Percentiles rank a stretch among this genome's conserved stretches.
phyloP scores from a whole-genome alignment of 2,888 invertebrate species.

The Ophioninae sp. region DNA sequence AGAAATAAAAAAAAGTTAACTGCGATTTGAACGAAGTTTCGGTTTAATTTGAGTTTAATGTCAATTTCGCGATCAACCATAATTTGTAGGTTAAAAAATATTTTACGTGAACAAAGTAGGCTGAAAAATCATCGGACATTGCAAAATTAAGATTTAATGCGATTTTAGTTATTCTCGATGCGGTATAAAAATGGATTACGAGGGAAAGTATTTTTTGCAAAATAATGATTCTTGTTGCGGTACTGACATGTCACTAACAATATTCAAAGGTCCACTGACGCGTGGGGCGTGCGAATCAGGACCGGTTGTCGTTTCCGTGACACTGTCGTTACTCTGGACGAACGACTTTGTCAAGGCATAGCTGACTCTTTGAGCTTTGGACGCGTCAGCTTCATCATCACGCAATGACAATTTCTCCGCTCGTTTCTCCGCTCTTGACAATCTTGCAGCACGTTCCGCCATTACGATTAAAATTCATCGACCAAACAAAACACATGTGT shows the following conservation, averaged over 20 bases:
- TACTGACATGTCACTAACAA: slow-evolving; percentile 62
- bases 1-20: not conserved
- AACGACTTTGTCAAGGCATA: slow-evolving; percentile 49
- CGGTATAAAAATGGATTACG: not conserved
- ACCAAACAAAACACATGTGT: not conserved
- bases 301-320: slow-evolving; percentile 16
- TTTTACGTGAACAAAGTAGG: not conserved
- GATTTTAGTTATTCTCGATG: not conserved
- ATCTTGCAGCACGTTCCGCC: slow-evolving; percentile 39
- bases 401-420: slow-evolving; percentile 16
- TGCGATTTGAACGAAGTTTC: not conserved
- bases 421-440: slow-evolving; percentile 12
- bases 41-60: not conserved
- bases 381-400: slow-evolving; percentile 18
- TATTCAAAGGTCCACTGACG: slow-evolving; percentile 58
- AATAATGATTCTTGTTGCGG: not conserved
- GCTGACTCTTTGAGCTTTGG: slow-evolving; percentile 42
- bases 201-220: not conserved
- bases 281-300: slow-evolving; percentile 42
- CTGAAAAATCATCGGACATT: not conserved
- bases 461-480: slow-evolving; percentile 23
- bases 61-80: not conserved
- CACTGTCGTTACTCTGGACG: slow-evolving; percentile 40
- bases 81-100: not conserved
- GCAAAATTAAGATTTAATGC: not conserved